A percentile compares a stretch with the other conserved stretches of the same genome.
Evolutionary conservation across 1,140 invertebrate species (phyloP).

Genomic region (Aphaenogaster floridana): DNA sequence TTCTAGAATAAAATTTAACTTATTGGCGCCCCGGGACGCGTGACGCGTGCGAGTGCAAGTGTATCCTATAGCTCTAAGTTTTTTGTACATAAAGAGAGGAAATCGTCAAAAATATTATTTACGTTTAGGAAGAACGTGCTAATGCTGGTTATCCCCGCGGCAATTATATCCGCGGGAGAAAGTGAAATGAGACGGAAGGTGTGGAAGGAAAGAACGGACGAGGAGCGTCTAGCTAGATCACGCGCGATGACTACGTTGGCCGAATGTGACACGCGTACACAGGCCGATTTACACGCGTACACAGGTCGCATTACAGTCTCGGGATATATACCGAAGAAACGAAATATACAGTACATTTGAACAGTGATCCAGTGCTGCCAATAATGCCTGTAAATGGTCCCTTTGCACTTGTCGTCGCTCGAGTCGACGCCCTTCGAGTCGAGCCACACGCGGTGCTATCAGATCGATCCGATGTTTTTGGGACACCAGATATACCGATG

Average conservation of each 20-base stretch:
- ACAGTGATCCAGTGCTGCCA: conserved; percentile 85
- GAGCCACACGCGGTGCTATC: conserved; percentile 54
- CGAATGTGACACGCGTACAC: not conserved
- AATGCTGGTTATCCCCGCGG: conserved; percentile 60
- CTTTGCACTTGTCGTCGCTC: conserved; percentile 68
- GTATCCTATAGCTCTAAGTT: conserved; percentile 81
- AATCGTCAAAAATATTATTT: conserved; percentile 70
- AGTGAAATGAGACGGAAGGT: conserved; percentile 10
- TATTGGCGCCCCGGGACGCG: conserved; percentile 81
- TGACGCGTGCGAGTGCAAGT: conserved; percentile 78
- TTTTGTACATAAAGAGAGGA: conserved; percentile 83
- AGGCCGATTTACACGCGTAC: conserved; percentile 38
- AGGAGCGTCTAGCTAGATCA: conserved; percentile 55
- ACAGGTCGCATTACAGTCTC: conserved; percentile 57
- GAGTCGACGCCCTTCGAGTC: conserved; percentile 6
- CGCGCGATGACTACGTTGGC: not conserved
- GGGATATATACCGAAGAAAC: conserved; percentile 67
- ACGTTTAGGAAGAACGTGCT: conserved; percentile 40
- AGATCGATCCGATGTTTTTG: conserved; percentile 72
- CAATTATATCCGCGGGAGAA: not conserved
- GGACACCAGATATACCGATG: conserved; percentile 85
- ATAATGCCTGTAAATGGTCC: conserved; percentile 85
- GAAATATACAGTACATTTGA: conserved; percentile 71
- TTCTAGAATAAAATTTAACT: conserved; percentile 81
- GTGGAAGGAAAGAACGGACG: conserved; percentile 11